Percentiles rank a stretch among this genome's conserved stretches.
Evolutionary conservation across 2,113 vertebrate genomes (phyloP).

Genomic region (Channa maculata): DNA sequence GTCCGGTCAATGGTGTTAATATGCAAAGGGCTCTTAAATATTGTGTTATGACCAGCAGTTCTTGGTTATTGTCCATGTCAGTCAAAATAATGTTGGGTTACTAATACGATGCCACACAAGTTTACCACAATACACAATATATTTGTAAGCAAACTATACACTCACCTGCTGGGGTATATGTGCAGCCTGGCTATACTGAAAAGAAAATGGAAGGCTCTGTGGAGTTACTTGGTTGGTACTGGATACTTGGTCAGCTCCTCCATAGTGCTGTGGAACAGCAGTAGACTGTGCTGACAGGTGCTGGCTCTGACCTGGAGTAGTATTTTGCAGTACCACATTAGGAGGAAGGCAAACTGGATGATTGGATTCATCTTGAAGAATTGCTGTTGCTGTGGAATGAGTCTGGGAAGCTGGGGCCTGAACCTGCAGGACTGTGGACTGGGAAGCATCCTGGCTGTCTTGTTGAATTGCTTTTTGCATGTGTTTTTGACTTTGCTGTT

Average conservation of each 20-base stretch:
- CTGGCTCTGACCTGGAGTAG: conserved; percentile 43
- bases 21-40: no score
- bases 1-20: no score
- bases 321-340: conserved; percentile 50
- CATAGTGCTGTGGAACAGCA: conserved; percentile 49
- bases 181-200: conserved; percentile 63
- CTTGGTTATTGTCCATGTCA: no score
- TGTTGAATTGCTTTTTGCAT: conserved; percentile 31
- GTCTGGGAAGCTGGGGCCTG: conserved; percentile 42
- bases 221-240: conserved; percentile 2
- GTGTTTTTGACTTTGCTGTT: conserved; percentile 52
- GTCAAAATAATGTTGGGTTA: no score
- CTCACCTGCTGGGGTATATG: conserved; percentile 85
- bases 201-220: conserved; percentile 64
- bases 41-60: no score
- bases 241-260: conserved; percentile 31
- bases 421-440: conserved; percentile 37
- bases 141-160: neutral
- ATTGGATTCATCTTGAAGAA: conserved; percentile 37
- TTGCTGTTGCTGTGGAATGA: conserved; percentile 5
- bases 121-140: no score
- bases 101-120: no score
- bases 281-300: conserved; percentile 39
- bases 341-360: conserved; percentile 61
- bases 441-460: conserved; percentile 51